phyloP scores from a whole-genome alignment of 2,888 invertebrate genomes.

The Eledone cirrhosa region DNA sequence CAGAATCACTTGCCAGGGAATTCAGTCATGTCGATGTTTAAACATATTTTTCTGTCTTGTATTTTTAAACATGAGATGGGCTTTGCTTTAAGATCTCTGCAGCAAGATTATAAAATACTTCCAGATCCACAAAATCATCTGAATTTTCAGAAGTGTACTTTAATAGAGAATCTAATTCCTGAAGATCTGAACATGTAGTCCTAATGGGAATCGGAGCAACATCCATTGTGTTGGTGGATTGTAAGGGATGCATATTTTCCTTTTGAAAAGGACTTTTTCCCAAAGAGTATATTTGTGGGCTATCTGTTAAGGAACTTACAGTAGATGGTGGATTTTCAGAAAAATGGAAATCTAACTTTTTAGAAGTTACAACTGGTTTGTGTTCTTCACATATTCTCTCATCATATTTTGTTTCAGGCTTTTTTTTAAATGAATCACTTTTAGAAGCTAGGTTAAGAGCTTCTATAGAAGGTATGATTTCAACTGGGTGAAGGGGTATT shows the following conservation, averaged over 20 bases:
- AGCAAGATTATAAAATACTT: conserved; percentile 18
- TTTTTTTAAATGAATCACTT: background rate
- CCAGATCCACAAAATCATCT: conserved; percentile 9
- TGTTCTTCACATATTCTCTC: background rate
- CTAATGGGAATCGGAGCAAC: background rate
- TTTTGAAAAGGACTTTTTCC: background rate
- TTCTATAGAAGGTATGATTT: conserved; percentile 19
- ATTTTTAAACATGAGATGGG: background rate
- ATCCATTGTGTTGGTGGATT: background rate
- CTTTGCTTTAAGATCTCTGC: background rate
- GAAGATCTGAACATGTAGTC: no score
- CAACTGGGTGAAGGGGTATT: background rate
- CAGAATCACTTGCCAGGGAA: no score
- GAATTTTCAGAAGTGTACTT: background rate
- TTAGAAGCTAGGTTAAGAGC: background rate
- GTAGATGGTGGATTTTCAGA: background rate
- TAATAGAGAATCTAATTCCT: no score
- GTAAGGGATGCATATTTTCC: background rate
- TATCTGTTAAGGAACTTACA: background rate
- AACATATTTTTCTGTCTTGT: no score
- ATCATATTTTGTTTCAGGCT: background rate
- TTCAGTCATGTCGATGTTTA: no score
- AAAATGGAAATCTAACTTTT: background rate
- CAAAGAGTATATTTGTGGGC: background rate
- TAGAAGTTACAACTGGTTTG: no score